These are phyloP conservation scores for Penaeus japonicus DNA, from an alignment of 1,140 invertebrate genomes.

Conservation along the genomic window DNA sequence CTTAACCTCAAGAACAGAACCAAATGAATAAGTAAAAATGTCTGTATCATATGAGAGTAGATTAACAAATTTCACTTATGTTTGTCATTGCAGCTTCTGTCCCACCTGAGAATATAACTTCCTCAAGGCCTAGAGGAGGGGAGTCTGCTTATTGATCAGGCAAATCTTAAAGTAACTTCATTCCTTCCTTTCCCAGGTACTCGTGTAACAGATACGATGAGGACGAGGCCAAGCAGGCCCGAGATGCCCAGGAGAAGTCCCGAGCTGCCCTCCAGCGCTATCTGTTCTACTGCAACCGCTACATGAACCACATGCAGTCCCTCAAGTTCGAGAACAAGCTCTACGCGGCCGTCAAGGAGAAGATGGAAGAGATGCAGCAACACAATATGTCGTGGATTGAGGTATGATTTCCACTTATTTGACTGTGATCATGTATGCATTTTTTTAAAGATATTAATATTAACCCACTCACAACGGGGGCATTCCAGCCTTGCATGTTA, in stretches of 20 bases:
- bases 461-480: too few relatives aligned
- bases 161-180: background rate
- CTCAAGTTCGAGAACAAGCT: conserved; percentile 97
- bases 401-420: conserved; percentile 69
- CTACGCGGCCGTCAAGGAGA: conserved; percentile 92
- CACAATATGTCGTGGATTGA: conserved; percentile 99
- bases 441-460: too few relatives aligned
- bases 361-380: conserved; percentile 99
- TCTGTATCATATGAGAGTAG: too few relatives aligned
- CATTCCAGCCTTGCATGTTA: too few relatives aligned
- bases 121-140: too few relatives aligned
- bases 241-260: conserved; percentile 95
- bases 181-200: conserved; percentile 71
- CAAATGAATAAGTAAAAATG: too few relatives aligned
- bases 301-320: conserved; percentile 99
- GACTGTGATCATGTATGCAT: too few relatives aligned
- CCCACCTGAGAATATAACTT: too few relatives aligned
- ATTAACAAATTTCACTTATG: too few relatives aligned
- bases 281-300: conserved; percentile 98
- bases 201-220: conserved; percentile 98
- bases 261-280: conserved; percentile 91
- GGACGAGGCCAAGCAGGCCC: conserved; percentile 93
- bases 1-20: too few relatives aligned
- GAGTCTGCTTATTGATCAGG: too few relatives aligned
- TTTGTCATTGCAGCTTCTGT: too few relatives aligned